phyloP scores from a whole-genome alignment of 2,113 vertebrate genomes.

The Engraulis encrasicolus region DNA sequence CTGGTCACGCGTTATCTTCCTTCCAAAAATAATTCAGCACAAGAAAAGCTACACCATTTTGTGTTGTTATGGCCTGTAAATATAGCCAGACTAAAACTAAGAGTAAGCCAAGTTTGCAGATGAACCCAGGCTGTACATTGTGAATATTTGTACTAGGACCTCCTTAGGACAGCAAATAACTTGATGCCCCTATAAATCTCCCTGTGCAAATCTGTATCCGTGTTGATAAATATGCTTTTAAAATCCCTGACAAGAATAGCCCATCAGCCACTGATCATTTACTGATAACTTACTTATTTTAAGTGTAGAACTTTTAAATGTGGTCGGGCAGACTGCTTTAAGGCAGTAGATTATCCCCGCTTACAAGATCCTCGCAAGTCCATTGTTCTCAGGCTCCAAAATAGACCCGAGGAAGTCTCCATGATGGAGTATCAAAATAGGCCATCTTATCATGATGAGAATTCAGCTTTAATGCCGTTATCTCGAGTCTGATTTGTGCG shows the following conservation, averaged over 20 bases:
- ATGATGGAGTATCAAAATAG: not conserved
- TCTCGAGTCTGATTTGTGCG: conserved; percentile 6
- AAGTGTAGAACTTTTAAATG: not conserved
- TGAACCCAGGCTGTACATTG: not conserved
- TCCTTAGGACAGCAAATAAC: not conserved
- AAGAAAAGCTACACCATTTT: not conserved
- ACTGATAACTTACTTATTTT: too few species aligned
- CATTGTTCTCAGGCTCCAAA: not conserved
- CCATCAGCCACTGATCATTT: not conserved
- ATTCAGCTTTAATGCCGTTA: not conserved
- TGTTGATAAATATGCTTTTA: not conserved
- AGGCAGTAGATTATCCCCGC: not conserved
- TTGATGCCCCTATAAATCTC: not conserved
- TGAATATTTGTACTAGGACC: not conserved
- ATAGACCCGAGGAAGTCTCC: not conserved
- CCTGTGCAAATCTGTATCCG: not conserved
- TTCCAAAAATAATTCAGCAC: too few species aligned
- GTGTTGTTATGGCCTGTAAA: not conserved
- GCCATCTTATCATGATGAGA: not conserved
- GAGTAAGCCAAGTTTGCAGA: not conserved
- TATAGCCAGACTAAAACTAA: not conserved
- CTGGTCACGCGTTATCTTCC: too few species aligned
- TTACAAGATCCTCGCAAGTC: not conserved
- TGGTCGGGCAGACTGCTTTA: not conserved
- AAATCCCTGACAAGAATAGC: not conserved